phyloP scores from a whole-genome alignment of 1,140 invertebrate species.

The Plectrocnemia conspersa region DNA sequence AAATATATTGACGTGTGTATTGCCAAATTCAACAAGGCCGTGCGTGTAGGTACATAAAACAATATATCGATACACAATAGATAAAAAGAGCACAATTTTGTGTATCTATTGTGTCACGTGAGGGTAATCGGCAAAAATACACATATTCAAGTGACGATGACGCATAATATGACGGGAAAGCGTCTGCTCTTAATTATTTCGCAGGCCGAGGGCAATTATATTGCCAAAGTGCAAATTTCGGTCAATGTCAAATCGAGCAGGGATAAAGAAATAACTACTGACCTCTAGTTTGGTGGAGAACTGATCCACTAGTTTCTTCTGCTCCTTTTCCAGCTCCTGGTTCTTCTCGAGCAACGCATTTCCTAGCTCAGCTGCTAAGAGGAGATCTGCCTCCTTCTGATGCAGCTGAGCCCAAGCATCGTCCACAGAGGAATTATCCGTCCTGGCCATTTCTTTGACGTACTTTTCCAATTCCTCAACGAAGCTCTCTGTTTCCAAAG shows the following conservation, averaged over 20 bases:
- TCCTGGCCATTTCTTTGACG: slow-evolving; percentile 54
- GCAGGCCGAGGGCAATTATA: slow-evolving; percentile 1
- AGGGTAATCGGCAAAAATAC: too few species aligned
- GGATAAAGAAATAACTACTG: slow-evolving; percentile 40
- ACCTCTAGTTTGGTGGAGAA: slow-evolving; percentile 92
- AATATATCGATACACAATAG: too few species aligned
- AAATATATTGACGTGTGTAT: too few species aligned
- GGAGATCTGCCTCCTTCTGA: slow-evolving; percentile 88
- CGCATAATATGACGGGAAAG: neutral
- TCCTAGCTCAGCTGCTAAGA: slow-evolving; percentile 89
- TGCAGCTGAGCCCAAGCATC: slow-evolving; percentile 80
- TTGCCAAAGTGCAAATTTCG: slow-evolving; percentile 3
- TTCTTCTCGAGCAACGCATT: slow-evolving; percentile 93
- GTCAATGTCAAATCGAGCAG: slow-evolving; percentile 14
- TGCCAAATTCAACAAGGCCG: too few species aligned
- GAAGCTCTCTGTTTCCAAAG: slow-evolving; percentile 51
- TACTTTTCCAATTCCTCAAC: slow-evolving; percentile 55
- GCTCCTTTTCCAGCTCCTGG: slow-evolving; percentile 81
- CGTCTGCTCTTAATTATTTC: too few species aligned
- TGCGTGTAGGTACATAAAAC: too few species aligned
- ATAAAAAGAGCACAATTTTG: too few species aligned
- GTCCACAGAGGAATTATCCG: slow-evolving; percentile 51
- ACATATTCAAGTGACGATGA: too few species aligned
- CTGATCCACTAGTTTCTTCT: slow-evolving; percentile 81
- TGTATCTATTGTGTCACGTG: too few species aligned